Evolutionary conservation across 2,797 vertebrate genomes (phyloP), one percentile per base, ranked within the genome.

Genomic region (Limosa lapponica): DNA sequence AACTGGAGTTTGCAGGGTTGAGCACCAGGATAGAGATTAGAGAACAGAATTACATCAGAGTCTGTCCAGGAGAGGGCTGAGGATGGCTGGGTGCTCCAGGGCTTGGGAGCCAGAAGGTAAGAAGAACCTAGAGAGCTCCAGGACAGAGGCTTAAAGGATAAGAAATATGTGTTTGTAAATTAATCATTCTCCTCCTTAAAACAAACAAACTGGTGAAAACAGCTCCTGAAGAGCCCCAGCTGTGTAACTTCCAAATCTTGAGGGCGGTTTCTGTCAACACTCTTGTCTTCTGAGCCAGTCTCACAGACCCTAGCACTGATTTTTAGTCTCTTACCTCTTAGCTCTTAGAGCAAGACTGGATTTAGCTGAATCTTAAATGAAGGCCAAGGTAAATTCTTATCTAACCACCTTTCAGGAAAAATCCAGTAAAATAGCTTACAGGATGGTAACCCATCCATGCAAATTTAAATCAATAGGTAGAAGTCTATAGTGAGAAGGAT

Each of bases 361-460:
- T 83, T 88, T 70, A 80, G 23, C 16, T 64, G 27, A 77, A 71
- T 49, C 25, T 89, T 87, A 75, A 93, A 85, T 44, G 17, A 91
- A 77, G 52, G 11, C 8, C 2, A 2, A 0, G 0, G 5, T 39
- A 46, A 64, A 83, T 43, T 65, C 41, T 75, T 75, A 48, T 22
- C 41, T 62, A 80, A 39, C 4, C 20, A 25, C 6, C 23, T 52
- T 36, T 44, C 23, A 15, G 19, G 44, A 9, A 88, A 78, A 89
- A 49, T 36, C 7, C 6, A 54, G 8, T 54, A 52, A 72, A 79
- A 73, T 13, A 28, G 8, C 34, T 66, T 52, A 58, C 32, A 81
- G 30, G 12, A 43, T 2, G 1, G 9, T 48, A 83, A 71, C 1
- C 1, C 10, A 77, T 43, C n/a, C 32, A 32, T 19, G 18, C 15